Evolutionary conservation across 2,888 invertebrate species (phyloP).

Genomic region (Nematopogon swammerdamellus): DNA sequence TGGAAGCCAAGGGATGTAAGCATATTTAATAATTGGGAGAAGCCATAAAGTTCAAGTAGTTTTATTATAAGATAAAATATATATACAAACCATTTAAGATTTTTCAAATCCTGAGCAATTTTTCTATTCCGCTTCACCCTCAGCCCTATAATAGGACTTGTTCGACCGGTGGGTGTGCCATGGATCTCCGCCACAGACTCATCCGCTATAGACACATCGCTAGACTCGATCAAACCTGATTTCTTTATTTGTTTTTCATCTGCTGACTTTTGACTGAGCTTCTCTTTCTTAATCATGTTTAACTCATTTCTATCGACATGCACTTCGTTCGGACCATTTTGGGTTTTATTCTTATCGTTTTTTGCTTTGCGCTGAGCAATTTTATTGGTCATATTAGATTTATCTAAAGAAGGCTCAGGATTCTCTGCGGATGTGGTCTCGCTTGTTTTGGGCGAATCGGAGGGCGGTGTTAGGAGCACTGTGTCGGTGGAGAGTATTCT

Average conservation of each 20-base stretch:
- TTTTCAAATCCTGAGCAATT: no score
- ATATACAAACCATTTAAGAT: no score
- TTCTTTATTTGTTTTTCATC: background rate
- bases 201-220: slow-evolving; percentile 20
- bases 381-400: no score
- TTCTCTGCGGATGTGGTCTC: no score
- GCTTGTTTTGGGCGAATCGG: slow-evolving; percentile 2
- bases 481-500: slow-evolving; percentile 27
- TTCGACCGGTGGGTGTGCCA: slow-evolving; percentile 32
- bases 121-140: slow-evolving; percentile 11
- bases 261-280: background rate
- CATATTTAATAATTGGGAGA: no score
- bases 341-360: no score
- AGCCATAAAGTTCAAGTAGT: no score
- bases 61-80: no score
- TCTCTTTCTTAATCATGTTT: background rate
- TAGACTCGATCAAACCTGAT: slow-evolving; percentile 5
- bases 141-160: slow-evolving; percentile 34
- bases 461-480: slow-evolving; percentile 11
- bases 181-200: slow-evolving; percentile 35
- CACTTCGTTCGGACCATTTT: no score
- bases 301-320: background rate
- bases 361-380: no score
- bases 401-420: no score
- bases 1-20: no score